Percentiles rank a stretch among this genome's conserved stretches.
Conservation (phyloP, 2,797 vertebrate species). For the Alca torda region DNA sequence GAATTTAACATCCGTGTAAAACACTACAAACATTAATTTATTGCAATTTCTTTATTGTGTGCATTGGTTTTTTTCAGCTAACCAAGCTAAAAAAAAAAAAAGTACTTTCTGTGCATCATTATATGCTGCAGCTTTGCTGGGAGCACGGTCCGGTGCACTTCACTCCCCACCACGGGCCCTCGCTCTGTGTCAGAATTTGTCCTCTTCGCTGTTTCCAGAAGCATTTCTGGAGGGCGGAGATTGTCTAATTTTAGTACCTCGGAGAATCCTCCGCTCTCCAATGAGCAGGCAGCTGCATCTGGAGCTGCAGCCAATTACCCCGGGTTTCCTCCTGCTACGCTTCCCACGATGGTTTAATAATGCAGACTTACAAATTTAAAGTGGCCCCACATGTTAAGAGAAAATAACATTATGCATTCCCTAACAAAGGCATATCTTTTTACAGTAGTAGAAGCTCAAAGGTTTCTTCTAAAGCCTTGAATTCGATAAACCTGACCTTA, state of each 20-base stretch:
- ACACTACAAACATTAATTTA: background rate
- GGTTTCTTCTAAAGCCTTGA: background rate
- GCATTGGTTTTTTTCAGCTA: background rate
- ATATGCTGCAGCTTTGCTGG: accelerated
- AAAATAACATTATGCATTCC: background rate
- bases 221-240: conserved; percentile 61
- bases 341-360: conserved; percentile 49
- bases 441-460: background rate
- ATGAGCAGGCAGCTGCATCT: conserved; percentile 17
- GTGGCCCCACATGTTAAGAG: background rate
- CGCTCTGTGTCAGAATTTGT: background rate
- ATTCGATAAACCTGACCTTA: background rate
- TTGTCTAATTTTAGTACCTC: conserved; percentile 56
- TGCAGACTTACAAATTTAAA: conserved; percentile 38
- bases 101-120: no score
- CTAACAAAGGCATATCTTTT: background rate
- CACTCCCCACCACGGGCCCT: background rate
- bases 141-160: background rate
- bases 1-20: background rate
- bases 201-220: conserved; percentile 62
- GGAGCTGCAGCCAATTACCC: conserved; percentile 56
- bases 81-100: background rate
- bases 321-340: conserved; percentile 28
- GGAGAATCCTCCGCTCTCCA: conserved; percentile 41
- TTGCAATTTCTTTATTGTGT: background rate